These are phyloP conservation scores for Furcula furcula DNA, from an alignment of 2,888 invertebrate genomes.

Conservation along the genomic window DNA sequence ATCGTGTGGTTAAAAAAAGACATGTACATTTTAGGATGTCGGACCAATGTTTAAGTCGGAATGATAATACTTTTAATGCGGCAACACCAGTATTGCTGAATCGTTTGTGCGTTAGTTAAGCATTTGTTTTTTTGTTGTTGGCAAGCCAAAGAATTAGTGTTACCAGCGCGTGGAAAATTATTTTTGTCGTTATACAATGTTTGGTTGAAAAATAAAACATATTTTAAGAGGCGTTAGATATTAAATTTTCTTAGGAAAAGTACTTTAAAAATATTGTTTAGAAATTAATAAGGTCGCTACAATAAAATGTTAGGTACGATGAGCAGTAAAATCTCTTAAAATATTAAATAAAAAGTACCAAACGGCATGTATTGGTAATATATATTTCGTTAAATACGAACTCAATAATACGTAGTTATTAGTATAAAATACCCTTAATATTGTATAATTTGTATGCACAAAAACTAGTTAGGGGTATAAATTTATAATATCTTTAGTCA, in stretches of 20 bases:
- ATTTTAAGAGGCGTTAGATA: conserved; percentile 20
- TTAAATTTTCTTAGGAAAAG: conserved; percentile 13
- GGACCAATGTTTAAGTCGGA: conserved; percentile 69
- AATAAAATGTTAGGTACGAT: no score
- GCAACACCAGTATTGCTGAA: conserved; percentile 27
- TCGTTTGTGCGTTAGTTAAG: conserved; percentile 23
- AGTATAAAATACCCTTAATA: conserved; percentile 1
- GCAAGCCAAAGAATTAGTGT: conserved; percentile 46
- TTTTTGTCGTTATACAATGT: conserved; percentile 13
- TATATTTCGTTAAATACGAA: no score
- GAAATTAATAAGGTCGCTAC: no score
- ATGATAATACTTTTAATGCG: conserved; percentile 30
- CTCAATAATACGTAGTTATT: not conserved
- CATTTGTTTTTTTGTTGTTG: conserved; percentile 31
- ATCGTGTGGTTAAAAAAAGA: conserved; percentile 58
- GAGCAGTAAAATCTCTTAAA: no score
- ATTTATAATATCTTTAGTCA: conserved; percentile 11
- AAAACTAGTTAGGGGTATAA: conserved; percentile 32
- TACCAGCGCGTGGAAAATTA: conserved; percentile 38
- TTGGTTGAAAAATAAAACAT: conserved; percentile 2
- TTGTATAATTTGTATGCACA: conserved; percentile 35
- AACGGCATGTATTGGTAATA: no score
- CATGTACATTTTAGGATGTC: conserved; percentile 62
- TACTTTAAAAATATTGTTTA: no score
- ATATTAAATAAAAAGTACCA: no score